Percentiles rank a stretch among this genome's conserved stretches.
Conservation (phyloP, 2,113 vertebrate genomes). For the Formicarius rufipectus region DNA sequence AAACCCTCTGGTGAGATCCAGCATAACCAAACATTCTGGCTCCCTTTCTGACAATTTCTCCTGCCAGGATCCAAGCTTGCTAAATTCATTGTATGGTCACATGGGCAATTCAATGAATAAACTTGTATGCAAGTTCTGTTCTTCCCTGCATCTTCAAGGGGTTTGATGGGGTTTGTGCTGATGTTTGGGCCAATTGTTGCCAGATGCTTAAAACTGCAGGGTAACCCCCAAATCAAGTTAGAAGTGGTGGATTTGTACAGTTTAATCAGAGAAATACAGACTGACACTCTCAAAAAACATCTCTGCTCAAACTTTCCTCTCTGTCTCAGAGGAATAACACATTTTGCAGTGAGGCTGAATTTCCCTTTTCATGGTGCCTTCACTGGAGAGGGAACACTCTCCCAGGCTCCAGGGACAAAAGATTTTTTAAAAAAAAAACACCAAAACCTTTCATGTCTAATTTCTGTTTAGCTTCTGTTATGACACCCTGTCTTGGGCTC, state of each 20-base stretch:
- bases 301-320: neutral
- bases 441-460: conserved; percentile 2
- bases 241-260: neutral
- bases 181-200: neutral
- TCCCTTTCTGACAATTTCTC: neutral
- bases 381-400: neutral
- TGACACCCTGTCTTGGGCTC: neutral
- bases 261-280: neutral
- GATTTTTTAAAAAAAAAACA: neutral
- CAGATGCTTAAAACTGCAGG: neutral
- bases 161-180: neutral
- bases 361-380: neutral
- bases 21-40: neutral
- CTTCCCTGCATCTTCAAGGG: neutral
- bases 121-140: neutral
- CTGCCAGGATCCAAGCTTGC: neutral
- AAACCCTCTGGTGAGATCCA: neutral
- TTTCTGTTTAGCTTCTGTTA: conserved; percentile 15
- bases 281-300: neutral
- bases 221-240: neutral
- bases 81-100: neutral
- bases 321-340: neutral
- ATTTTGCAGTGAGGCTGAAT: neutral
- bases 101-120: neutral
- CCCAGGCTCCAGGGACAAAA: neutral